Conservation (phyloP, 1,140 invertebrate species). For the Goniozus legneri region DNA sequence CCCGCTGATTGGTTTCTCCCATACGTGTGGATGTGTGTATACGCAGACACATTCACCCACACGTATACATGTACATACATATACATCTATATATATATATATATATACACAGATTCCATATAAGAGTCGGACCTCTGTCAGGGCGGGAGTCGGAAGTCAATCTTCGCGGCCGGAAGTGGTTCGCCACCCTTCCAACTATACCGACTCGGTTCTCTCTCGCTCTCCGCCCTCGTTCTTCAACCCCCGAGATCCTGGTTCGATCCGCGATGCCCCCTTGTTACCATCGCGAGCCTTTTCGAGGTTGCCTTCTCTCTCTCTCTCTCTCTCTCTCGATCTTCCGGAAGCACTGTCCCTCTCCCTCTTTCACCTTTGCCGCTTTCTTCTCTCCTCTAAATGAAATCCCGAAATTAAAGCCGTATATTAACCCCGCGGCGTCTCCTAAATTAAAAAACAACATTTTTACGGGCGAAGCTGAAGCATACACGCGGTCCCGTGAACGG, state of each 20-base stretch:
- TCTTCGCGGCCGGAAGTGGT: conserved; percentile 48
- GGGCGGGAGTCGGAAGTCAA: conserved; percentile 43
- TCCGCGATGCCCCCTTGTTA: not conserved
- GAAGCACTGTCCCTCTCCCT: not conserved
- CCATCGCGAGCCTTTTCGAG: not conserved
- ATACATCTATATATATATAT: too few relatives aligned
- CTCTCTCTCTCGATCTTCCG: not conserved
- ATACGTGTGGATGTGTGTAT: too few relatives aligned
- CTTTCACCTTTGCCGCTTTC: conserved; percentile 7
- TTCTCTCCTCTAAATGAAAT: conserved; percentile 44
- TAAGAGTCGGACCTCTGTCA: conserved; percentile 19
- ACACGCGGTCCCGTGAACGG: conserved; percentile 11
- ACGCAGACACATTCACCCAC: too few relatives aligned
- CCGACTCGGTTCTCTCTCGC: conserved; percentile 4
- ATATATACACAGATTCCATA: too few relatives aligned
- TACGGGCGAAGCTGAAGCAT: conserved; percentile 19
- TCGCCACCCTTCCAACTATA: conserved; percentile 21
- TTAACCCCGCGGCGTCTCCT: conserved; percentile 43
- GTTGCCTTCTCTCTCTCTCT: not conserved
- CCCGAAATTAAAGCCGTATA: conserved; percentile 53
- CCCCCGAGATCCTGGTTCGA: not conserved
- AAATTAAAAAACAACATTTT: conserved; percentile 55
- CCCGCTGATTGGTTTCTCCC: conserved; percentile 25
- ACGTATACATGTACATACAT: too few relatives aligned
- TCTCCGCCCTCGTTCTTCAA: conserved; percentile 17